phyloP scores from a whole-genome alignment of 2,113 vertebrate species.

The Eurystomus gularis region DNA sequence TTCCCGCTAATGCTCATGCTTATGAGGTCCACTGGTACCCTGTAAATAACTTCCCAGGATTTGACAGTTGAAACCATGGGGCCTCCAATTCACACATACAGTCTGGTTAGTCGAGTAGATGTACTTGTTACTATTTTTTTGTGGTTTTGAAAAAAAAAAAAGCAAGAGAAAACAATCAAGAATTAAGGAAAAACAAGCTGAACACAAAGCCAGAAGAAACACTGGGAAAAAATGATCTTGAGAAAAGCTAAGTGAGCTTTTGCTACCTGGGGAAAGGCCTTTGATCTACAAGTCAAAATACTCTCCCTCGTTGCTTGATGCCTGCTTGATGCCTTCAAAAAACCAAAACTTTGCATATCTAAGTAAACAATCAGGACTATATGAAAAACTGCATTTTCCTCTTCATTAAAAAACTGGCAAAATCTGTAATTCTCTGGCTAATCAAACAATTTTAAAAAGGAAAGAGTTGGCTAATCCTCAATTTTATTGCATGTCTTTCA shows the following conservation, averaged over 20 bases:
- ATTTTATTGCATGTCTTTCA: background rate
- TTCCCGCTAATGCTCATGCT: background rate
- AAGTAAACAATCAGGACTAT: background rate
- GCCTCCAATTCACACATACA: background rate
- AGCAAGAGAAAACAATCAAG: background rate
- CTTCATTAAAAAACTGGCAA: background rate
- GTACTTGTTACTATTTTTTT: background rate
- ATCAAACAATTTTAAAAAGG: background rate
- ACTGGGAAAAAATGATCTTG: background rate
- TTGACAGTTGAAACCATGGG: background rate
- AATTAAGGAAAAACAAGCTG: background rate
- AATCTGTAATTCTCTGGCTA: background rate
- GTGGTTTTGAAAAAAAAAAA: background rate
- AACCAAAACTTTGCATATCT: background rate
- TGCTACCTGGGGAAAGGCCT: background rate
- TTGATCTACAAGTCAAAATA: background rate
- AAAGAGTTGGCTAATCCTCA: background rate
- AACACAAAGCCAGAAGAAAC: background rate
- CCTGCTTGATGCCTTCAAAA: background rate
- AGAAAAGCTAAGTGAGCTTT: background rate
- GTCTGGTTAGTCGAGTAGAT: background rate
- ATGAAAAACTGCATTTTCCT: background rate
- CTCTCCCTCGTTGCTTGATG: background rate
- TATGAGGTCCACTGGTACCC: background rate
- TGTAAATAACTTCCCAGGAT: background rate